Conservation (phyloP, 2,113 vertebrate genomes). For the Protobothrops mucrosquamatus region DNA sequence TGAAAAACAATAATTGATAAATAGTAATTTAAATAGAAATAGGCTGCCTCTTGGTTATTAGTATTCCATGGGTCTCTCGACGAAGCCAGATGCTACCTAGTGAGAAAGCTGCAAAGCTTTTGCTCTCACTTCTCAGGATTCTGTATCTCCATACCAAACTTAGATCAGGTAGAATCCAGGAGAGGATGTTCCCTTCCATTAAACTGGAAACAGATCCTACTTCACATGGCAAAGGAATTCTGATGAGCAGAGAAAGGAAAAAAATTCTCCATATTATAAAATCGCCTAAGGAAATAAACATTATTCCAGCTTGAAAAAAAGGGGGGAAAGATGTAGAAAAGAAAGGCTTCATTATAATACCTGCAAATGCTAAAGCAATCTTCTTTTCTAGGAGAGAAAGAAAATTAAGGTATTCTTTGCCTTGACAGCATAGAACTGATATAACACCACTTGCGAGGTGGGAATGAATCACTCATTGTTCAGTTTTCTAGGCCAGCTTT, state of each 20-base stretch:
- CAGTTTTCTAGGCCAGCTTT: background rate
- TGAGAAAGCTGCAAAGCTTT: background rate
- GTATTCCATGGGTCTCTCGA: background rate
- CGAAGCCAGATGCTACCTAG: background rate
- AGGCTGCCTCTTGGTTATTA: no score
- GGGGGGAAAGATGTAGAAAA: background rate
- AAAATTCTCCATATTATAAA: background rate
- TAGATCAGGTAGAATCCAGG: background rate
- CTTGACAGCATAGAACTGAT: background rate
- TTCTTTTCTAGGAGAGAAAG: background rate
- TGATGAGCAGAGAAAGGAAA: conserved; percentile 1
- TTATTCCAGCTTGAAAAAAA: background rate
- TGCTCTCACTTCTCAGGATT: background rate
- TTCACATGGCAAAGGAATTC: background rate
- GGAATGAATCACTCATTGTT: background rate
- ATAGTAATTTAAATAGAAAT: background rate
- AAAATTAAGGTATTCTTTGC: conserved; percentile 7
- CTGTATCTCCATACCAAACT: background rate
- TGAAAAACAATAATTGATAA: background rate
- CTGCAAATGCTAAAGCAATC: background rate
- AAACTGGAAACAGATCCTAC: background rate
- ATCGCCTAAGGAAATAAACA: background rate
- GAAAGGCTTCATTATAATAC: background rate
- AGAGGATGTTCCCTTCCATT: background rate
- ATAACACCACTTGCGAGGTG: background rate